These are phyloP conservation scores for Herminia tarsipennalis DNA, from an alignment of 2,888 invertebrate species.

Conservation along the genomic window DNA sequence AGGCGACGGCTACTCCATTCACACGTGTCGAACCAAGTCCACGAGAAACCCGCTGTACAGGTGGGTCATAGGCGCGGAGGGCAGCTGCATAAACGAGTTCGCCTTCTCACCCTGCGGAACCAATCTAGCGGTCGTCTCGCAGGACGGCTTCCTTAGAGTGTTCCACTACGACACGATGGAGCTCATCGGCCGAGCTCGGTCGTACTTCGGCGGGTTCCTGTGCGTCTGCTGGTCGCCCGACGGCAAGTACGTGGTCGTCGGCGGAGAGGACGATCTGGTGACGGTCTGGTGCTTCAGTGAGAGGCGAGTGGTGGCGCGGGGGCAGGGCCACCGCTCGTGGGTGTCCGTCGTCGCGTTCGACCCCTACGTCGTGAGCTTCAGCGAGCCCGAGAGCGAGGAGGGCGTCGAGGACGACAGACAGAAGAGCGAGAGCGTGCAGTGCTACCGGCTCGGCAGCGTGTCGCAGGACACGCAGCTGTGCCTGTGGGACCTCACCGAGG, in stretches of 20 bases:
- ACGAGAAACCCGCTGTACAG: slow-evolving; percentile 95
- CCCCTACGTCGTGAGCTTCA: slow-evolving; percentile 92
- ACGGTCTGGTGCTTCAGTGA: slow-evolving; percentile 98
- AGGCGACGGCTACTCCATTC: slow-evolving; percentile 97
- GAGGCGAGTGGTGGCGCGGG: slow-evolving; percentile 97
- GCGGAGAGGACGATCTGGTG: slow-evolving; percentile 99
- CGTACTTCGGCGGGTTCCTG: slow-evolving; percentile 98
- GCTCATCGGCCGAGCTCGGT: slow-evolving; percentile 95
- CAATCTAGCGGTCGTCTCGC: slow-evolving; percentile 97
- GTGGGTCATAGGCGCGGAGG: slow-evolving; percentile 94
- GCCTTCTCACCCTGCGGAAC: slow-evolving; percentile 98
- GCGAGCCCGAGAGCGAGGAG: slow-evolving; percentile 87
- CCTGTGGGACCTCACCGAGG: slow-evolving; percentile 99
- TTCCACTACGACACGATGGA: slow-evolving; percentile 99
- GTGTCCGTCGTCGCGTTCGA: slow-evolving; percentile 98
- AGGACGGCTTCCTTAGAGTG: slow-evolving; percentile 97
- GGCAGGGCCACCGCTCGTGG: slow-evolving; percentile 99
- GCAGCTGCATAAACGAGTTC: slow-evolving; percentile 97
- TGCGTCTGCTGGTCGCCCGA: slow-evolving; percentile 99
- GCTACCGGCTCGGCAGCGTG: slow-evolving; percentile 96
- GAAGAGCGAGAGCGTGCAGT: slow-evolving; percentile 80
- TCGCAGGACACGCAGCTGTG: slow-evolving; percentile 99
- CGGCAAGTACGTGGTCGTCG: slow-evolving; percentile 96
- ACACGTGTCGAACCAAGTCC: slow-evolving; percentile 98
- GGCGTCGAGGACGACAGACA: slow-evolving; percentile 76